A percentile compares a stretch with the other conserved stretches of the same genome.
These are phyloP conservation scores for Nycticebus coucang DNA, from an alignment of 2,113 vertebrate species.

Conservation along the genomic window DNA sequence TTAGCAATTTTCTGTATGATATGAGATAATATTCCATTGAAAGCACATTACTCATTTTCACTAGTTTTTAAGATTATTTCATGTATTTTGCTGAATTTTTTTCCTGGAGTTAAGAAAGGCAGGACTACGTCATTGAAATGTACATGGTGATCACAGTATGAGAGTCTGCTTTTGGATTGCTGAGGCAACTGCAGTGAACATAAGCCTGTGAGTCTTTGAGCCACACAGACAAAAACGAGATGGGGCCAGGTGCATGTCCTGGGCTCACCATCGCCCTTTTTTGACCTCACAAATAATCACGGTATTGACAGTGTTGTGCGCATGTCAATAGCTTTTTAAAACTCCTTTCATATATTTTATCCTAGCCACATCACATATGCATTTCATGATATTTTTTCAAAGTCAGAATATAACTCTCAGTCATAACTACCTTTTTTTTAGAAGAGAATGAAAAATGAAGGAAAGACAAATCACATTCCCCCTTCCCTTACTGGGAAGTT, in stretches of 20 bases:
- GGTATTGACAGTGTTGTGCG: background rate
- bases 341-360: slow-evolving; percentile 45
- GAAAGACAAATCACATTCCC: slow-evolving; percentile 50
- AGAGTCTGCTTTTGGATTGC: background rate
- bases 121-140: background rate
- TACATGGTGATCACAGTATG: background rate
- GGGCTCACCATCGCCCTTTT: background rate
- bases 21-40: background rate
- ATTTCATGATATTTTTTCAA: slow-evolving; percentile 57
- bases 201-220: background rate
- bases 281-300: background rate
- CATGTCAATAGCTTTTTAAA: slow-evolving; percentile 32
- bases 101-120: background rate
- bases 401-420: slow-evolving; percentile 44
- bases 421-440: slow-evolving; percentile 41
- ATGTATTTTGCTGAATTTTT: background rate
- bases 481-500: slow-evolving; percentile 53
- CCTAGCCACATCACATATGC: slow-evolving; percentile 1
- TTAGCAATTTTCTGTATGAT: background rate
- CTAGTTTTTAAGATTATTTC: slow-evolving; percentile 31
- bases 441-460: slow-evolving; percentile 65
- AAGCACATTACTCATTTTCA: background rate
- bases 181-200: rapidly evolving
- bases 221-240: background rate
- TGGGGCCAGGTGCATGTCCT: rapidly evolving